Conservation (phyloP, 1,140 invertebrate genomes). For the Plectus sambesii region DNA sequence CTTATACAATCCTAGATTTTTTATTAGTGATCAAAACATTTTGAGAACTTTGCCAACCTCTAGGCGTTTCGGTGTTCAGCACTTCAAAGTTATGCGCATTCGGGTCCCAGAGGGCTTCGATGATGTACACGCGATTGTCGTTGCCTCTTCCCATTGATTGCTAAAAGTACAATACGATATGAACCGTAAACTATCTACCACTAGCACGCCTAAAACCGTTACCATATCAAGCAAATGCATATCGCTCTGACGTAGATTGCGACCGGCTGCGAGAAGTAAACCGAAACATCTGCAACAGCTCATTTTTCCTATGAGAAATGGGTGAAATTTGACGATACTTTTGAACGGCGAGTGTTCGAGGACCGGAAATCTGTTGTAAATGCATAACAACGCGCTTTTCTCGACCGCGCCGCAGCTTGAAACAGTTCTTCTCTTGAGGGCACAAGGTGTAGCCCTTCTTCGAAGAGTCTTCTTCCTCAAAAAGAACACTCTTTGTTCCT, state of each 20-base stretch:
- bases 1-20: no score
- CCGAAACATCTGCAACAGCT: slow-evolving; percentile 78
- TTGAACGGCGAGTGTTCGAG: slow-evolving; percentile 48
- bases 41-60: no score
- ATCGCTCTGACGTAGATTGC: slow-evolving; percentile 81
- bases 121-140: slow-evolving; percentile 52
- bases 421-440: slow-evolving; percentile 75
- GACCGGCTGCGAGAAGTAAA: slow-evolving; percentile 76
- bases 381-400: slow-evolving; percentile 82
- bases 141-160: slow-evolving; percentile 52
- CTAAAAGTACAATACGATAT: background rate
- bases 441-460: slow-evolving; percentile 69
- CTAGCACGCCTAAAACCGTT: slow-evolving; percentile 33
- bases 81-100: slow-evolving; percentile 67
- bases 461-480: slow-evolving; percentile 47
- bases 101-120: slow-evolving; percentile 73
- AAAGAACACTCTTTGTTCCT: slow-evolving; percentile 46
- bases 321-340: slow-evolving; percentile 18
- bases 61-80: slow-evolving; percentile 68
- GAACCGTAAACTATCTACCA: background rate
- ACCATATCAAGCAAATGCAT: slow-evolving; percentile 92
- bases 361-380: slow-evolving; percentile 64
- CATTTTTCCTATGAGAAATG: slow-evolving; percentile 1
- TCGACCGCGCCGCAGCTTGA: slow-evolving; percentile 76
- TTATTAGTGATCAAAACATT: no score